Evolutionary conservation across 2,888 invertebrate species (phyloP).

Genomic region (Dryocosmus kuriphilus): DNA sequence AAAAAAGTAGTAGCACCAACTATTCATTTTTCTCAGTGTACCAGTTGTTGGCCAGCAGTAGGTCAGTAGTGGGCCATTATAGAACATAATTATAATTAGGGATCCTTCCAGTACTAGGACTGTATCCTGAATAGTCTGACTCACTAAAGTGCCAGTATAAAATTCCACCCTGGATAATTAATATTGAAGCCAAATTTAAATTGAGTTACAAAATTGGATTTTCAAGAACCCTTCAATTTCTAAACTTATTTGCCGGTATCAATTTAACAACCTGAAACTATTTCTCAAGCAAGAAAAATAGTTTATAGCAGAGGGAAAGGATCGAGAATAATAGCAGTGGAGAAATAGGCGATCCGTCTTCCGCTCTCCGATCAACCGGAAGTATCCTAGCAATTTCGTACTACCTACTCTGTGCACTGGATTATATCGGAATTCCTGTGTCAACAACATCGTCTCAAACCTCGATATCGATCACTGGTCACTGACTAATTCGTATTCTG

Average conservation of each 20-base stretch:
- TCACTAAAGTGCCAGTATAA: no score
- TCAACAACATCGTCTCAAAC: conserved; percentile 22
- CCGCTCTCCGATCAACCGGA: conserved; percentile 10
- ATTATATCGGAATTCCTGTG: conserved; percentile 23
- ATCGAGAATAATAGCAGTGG: neutral
- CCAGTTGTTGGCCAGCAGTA: no score
- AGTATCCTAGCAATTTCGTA: conserved; percentile 21
- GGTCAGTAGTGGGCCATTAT: no score
- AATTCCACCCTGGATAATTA: neutral
- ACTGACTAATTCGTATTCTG: conserved; percentile 49
- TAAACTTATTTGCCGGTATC: neutral
- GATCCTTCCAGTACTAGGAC: no score
- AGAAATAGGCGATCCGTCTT: conserved; percentile 19
- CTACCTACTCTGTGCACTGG: conserved; percentile 8
- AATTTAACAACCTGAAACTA: neutral
- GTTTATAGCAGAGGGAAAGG: neutral
- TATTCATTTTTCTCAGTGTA: no score
- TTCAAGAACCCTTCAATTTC: neutral
- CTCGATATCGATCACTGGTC: conserved; percentile 18
- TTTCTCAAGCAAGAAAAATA: neutral
- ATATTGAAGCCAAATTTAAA: neutral
- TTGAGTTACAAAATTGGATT: neutral
- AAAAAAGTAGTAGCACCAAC: no score
- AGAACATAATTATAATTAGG: no score
- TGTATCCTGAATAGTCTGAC: no score